Base-by-base conservation (phyloP, 2,113 vertebrate genomes). In the Rhineura floridana region DNA sequence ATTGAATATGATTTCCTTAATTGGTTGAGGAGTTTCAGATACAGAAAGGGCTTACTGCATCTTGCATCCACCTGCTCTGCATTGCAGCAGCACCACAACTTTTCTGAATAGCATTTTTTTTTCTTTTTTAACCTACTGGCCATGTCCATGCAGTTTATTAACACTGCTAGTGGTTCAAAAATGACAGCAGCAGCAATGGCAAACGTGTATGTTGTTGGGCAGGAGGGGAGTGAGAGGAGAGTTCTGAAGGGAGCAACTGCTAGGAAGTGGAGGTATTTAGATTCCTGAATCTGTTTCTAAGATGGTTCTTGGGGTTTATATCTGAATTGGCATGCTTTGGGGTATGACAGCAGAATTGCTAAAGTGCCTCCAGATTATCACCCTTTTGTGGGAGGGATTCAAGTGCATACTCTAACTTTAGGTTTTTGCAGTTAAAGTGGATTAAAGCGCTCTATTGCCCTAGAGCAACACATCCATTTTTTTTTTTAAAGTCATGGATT, bases 301-400 rank as follows among this genome's bases (percentile, higher is more conserved):
- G 28, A 65, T 73, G 70, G 36, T 7, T 42, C 1, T 44, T 76
- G n/a, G 11, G 12, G 44, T 55, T 59, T 59, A 17, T 55, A 13
- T 59, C 33, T 59, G 36, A 70, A 5, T 36, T 72, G 23, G 19
- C 30, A 15, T 5, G 19, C 17, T 72, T 48, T 50, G 19, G 28
- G 69, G 91, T 88, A 69, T 87, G 33, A 21, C 67, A 83, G 84
- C 23, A 6, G 15, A 82, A 30, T n/a, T 76, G 44, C 73, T 19
- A 59, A 19, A 59, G 55, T 13, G 17, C 21, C 15, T 19, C 55
- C 55, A 59, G 55, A 59, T 19, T 59, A 19, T 5, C 55, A 59
- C 55, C 21, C 15, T 21, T 59, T 59, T 59, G 55, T 19, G 3
- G 55, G 55, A 59, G 55, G 21, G 21, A 59, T 59, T 59, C 19